phyloP scores from a whole-genome alignment of 2,888 invertebrate genomes.

The Zaprionus lineosus region DNA sequence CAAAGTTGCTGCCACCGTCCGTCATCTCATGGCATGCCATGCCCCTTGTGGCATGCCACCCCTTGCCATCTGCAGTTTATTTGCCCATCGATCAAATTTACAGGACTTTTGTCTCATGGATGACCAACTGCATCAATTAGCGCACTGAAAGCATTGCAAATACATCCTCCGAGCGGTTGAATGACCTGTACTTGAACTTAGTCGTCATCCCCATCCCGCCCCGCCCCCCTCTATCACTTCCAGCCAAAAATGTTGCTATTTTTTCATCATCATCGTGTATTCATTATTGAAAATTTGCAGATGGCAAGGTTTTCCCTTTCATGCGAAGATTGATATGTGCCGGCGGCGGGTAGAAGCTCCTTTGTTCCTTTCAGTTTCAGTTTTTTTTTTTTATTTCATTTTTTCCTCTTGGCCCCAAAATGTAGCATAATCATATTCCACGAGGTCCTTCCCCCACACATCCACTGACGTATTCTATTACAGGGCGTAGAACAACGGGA shows the following conservation, averaged over 20 bases:
- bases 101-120: conserved; percentile 62
- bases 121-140: conserved; percentile 60
- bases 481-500: conserved; percentile 14
- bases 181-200: conserved; percentile 66
- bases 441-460: neutral
- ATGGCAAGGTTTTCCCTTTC: conserved; percentile 7
- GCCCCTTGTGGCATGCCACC: neutral
- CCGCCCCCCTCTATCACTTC: no score
- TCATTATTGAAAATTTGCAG: conserved; percentile 40
- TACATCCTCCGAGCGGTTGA: conserved; percentile 49
- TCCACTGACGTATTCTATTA: conserved; percentile 61
- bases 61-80: conserved; percentile 20
- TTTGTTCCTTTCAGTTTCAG: conserved; percentile 3
- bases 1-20: conserved; percentile 11
- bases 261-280: conserved; percentile 30
- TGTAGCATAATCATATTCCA: conserved; percentile 55
- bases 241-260: no score
- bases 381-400: conserved; percentile 21
- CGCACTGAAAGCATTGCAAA: conserved; percentile 60
- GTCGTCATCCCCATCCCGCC: conserved; percentile 3
- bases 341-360: conserved; percentile 16
- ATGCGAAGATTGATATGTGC: conserved; percentile 60
- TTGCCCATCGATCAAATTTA: conserved; percentile 68
- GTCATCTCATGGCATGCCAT: conserved; percentile 18
- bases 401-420: no score